Percentiles rank a stretch among this genome's conserved stretches.
Conservation (phyloP, 2,888 invertebrate genomes). For the Neoascia interrupta region DNA sequence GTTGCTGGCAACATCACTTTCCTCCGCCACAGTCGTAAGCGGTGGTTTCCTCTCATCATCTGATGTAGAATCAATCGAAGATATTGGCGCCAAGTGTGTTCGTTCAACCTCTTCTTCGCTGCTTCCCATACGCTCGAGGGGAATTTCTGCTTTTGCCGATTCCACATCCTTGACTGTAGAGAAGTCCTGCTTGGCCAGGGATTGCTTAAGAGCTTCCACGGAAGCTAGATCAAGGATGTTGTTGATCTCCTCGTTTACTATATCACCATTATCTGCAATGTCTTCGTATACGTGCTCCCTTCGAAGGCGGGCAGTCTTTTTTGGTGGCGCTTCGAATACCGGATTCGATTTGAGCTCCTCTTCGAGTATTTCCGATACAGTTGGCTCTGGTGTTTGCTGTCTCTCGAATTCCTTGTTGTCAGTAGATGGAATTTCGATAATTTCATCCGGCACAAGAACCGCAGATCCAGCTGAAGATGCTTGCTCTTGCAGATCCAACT, state of each 20-base stretch:
- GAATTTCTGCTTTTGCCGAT: slow-evolving; percentile 75
- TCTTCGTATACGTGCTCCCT: slow-evolving; percentile 85
- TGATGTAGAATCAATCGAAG: slow-evolving; percentile 79
- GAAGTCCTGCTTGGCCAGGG: slow-evolving; percentile 77
- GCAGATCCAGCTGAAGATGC: slow-evolving; percentile 67
- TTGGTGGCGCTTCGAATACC: slow-evolving; percentile 71
- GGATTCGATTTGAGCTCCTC: slow-evolving; percentile 53
- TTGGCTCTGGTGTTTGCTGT: slow-evolving; percentile 76
- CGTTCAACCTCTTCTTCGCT: slow-evolving; percentile 77
- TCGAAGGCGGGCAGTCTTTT: slow-evolving; percentile 80
- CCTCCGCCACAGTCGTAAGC: slow-evolving; percentile 76
- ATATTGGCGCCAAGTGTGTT: slow-evolving; percentile 76
- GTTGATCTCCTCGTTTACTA: slow-evolving; percentile 70
- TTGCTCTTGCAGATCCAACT: slow-evolving; percentile 58
- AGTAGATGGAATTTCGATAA: slow-evolving; percentile 74
- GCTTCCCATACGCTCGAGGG: slow-evolving; percentile 79
- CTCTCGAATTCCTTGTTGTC: slow-evolving; percentile 20
- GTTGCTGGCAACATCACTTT: slow-evolving; percentile 74
- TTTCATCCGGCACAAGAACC: slow-evolving; percentile 78
- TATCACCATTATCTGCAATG: slow-evolving; percentile 78
- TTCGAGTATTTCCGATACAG: slow-evolving; percentile 79
- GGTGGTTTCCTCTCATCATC: slow-evolving; percentile 77
- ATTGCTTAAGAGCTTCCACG: slow-evolving; percentile 76
- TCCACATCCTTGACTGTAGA: slow-evolving; percentile 81
- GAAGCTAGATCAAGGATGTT: slow-evolving; percentile 74